A percentile compares a stretch with the other conserved stretches of the same genome.
phyloP scores from a whole-genome alignment of 2,888 invertebrate species.

The Agrypnus murinus region DNA sequence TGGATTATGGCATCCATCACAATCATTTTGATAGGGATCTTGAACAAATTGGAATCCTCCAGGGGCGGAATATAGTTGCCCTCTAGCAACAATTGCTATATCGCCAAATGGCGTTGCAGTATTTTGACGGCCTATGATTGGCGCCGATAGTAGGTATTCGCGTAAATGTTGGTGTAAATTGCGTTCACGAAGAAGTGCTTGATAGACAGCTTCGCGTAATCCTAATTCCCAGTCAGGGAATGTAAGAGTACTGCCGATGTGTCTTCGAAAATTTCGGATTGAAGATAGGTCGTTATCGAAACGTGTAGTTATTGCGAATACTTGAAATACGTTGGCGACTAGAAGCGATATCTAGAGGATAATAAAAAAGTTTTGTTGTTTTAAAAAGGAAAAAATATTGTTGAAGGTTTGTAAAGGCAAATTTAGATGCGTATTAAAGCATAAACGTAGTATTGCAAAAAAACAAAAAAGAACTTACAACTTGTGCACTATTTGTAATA shows the following conservation, averaged over 20 bases:
- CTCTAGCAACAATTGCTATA: slow-evolving; percentile 78
- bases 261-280: slow-evolving; percentile 38
- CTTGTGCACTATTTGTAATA: slow-evolving; percentile 12
- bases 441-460: too few relatives aligned
- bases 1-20: slow-evolving; percentile 71
- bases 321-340: slow-evolving; percentile 22
- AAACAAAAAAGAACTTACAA: slow-evolving; percentile 32
- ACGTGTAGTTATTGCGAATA: slow-evolving; percentile 44
- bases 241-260: slow-evolving; percentile 45
- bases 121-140: slow-evolving; percentile 64
- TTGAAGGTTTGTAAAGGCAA: too few relatives aligned
- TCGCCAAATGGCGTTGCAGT: slow-evolving; percentile 76
- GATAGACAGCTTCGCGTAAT: slow-evolving; percentile 79
- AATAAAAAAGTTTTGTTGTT: not conserved
- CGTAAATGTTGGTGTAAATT: slow-evolving; percentile 73
- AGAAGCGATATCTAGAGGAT: slow-evolving; percentile 45
- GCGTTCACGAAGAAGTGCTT: slow-evolving; percentile 77
- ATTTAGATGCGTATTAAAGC: not conserved
- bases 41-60: slow-evolving; percentile 74
- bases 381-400: too few relatives aligned
- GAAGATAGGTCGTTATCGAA: slow-evolving; percentile 39
- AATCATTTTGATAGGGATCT: slow-evolving; percentile 69
- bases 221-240: slow-evolving; percentile 78
- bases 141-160: slow-evolving; percentile 62
- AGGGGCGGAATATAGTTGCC: slow-evolving; percentile 75